Percentiles rank a stretch among this genome's conserved stretches.
Evolutionary conservation across 2,113 vertebrate genomes (phyloP).

Genomic region (Neotoma lepida): DNA sequence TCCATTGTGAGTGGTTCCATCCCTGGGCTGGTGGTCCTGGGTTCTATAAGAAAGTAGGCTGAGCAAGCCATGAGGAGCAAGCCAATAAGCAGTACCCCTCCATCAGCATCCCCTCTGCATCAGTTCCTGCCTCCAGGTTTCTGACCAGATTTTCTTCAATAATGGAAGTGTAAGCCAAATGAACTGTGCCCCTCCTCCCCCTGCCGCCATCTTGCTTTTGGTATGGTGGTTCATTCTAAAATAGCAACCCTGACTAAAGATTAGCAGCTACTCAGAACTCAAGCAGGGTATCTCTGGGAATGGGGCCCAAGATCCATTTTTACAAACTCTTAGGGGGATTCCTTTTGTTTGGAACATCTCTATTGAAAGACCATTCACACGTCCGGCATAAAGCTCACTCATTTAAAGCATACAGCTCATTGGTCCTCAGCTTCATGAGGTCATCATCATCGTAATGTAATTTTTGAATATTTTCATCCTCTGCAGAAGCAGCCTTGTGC

Average conservation of each 20-base stretch:
- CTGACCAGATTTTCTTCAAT: background rate
- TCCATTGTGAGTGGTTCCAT: background rate
- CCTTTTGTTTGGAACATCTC: background rate
- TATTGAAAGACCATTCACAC: background rate
- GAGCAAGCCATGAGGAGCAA: background rate
- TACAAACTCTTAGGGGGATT: background rate
- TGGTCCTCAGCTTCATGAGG: background rate
- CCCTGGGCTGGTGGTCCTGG: background rate
- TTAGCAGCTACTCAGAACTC: background rate
- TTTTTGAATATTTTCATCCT: background rate
- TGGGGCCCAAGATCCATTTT: background rate
- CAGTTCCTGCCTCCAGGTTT: background rate
- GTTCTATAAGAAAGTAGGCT: background rate
- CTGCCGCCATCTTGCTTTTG: background rate
- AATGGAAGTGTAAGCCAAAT: background rate
- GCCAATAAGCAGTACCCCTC: background rate
- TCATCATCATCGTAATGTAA: background rate
- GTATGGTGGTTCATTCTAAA: background rate
- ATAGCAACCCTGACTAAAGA: background rate
- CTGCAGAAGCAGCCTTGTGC: background rate
- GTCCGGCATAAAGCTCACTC: background rate
- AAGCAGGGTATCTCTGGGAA: background rate
- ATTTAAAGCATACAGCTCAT: background rate
- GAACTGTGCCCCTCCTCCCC: background rate
- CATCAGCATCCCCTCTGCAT: background rate